Conservation (phyloP, 2,797 vertebrate species). For the Galagoides demidoff region DNA sequence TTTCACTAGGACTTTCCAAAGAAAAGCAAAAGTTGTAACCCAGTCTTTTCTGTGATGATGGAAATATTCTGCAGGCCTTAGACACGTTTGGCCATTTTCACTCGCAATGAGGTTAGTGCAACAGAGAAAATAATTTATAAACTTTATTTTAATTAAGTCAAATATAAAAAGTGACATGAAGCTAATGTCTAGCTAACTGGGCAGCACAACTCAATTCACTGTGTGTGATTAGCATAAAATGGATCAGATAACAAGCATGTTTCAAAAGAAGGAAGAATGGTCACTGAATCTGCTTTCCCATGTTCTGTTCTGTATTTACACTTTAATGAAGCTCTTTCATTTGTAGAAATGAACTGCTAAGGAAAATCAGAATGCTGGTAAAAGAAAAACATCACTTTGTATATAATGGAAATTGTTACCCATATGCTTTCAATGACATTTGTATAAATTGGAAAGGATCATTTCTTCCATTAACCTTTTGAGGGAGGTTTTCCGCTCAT, state of each 20-base stretch:
- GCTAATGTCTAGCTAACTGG: background rate
- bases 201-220: background rate
- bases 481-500: conserved; percentile 55
- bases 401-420: conserved; percentile 39
- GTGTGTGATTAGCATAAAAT: background rate
- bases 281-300: background rate
- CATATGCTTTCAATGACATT: conserved; percentile 59
- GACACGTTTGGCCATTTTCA: background rate
- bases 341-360: background rate
- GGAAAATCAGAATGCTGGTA: background rate
- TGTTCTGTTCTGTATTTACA: background rate
- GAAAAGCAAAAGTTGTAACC: background rate
- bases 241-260: background rate
- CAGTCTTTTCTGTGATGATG: background rate
- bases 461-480: conserved; percentile 71
- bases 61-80: background rate
- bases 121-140: background rate
- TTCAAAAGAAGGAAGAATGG: background rate
- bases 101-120: background rate
- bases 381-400: conserved; percentile 1
- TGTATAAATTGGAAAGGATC: conserved; percentile 58
- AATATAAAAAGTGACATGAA: background rate
- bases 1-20: conserved; percentile 6
- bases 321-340: conserved; percentile 1
- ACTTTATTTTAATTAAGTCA: background rate